phyloP scores from a whole-genome alignment of 2,888 invertebrate genomes.

The Phyllotreta striolata region DNA sequence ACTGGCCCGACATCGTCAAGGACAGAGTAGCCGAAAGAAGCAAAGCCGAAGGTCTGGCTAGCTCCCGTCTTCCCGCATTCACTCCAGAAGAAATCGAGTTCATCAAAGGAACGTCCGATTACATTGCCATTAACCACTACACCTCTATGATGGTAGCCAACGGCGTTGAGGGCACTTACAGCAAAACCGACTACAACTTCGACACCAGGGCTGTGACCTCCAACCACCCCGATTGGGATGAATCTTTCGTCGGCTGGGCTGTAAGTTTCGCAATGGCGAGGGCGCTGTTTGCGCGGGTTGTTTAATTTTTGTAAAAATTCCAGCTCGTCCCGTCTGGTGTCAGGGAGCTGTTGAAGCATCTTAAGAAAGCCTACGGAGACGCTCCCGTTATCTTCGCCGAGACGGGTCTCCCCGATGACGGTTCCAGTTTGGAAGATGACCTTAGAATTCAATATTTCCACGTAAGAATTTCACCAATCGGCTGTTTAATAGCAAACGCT shows the following conservation, averaged over 20 bases:
- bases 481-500: background rate
- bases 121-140: slow-evolving; percentile 77
- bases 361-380: slow-evolving; percentile 17
- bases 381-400: background rate
- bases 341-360: no score
- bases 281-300: no score
- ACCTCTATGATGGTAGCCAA: slow-evolving; percentile 63
- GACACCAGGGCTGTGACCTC: slow-evolving; percentile 16
- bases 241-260: slow-evolving; percentile 7
- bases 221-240: slow-evolving; percentile 17
- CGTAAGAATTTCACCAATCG: background rate
- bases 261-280: slow-evolving; percentile 9
- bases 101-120: slow-evolving; percentile 72
- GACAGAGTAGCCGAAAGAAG: slow-evolving; percentile 67
- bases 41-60: slow-evolving; percentile 56
- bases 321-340: no score
- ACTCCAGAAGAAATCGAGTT: slow-evolving; percentile 67
- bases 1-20: slow-evolving; percentile 74
- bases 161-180: background rate
- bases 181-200: slow-evolving; percentile 11
- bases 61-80: slow-evolving; percentile 71
- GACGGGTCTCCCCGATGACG: slow-evolving; percentile 8
- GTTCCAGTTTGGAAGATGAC: slow-evolving; percentile 5
- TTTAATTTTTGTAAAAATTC: no score
- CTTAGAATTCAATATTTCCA: background rate